Conservation (phyloP, 2,888 invertebrate species). For the Acronicta psi region DNA sequence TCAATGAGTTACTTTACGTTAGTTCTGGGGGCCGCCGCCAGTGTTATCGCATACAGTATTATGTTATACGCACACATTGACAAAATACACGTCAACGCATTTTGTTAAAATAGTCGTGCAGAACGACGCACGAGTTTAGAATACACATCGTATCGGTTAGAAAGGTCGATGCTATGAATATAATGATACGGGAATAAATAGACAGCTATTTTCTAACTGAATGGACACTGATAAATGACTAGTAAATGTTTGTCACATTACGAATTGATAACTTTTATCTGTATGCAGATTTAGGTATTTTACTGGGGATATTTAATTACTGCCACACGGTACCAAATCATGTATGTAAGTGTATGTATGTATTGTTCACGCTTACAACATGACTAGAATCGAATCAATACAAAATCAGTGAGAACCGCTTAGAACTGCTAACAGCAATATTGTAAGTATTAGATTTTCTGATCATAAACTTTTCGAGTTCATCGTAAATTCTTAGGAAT, state of each 20-base stretch:
- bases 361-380: slow-evolving; percentile 36
- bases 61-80: slow-evolving; percentile 33
- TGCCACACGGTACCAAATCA: slow-evolving; percentile 35
- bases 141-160: slow-evolving; percentile 39
- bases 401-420: slow-evolving; percentile 40
- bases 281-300: slow-evolving; percentile 31
- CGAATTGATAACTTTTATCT: slow-evolving; percentile 47
- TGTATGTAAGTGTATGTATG: slow-evolving; percentile 32
- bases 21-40: slow-evolving; percentile 35
- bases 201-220: slow-evolving; percentile 49
- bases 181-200: slow-evolving; percentile 47
- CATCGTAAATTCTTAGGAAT: slow-evolving; percentile 21
- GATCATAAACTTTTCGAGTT: slow-evolving; percentile 23
- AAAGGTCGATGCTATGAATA: slow-evolving; percentile 50
- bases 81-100: slow-evolving; percentile 28
- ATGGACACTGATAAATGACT: slow-evolving; percentile 48
- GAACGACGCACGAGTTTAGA: slow-evolving; percentile 37
- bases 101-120: slow-evolving; percentile 48
- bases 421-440: slow-evolving; percentile 27
- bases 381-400: slow-evolving; percentile 48
- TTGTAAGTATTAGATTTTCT: slow-evolving; percentile 23
- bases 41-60: slow-evolving; percentile 40
- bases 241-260: slow-evolving; percentile 49
- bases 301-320: slow-evolving; percentile 30
- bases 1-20: slow-evolving; percentile 55